Evolutionary conservation across 1,140 invertebrate genomes (phyloP), one percentile per base, ranked within the genome.

Genomic region (Nephotettix cincticeps): DNA sequence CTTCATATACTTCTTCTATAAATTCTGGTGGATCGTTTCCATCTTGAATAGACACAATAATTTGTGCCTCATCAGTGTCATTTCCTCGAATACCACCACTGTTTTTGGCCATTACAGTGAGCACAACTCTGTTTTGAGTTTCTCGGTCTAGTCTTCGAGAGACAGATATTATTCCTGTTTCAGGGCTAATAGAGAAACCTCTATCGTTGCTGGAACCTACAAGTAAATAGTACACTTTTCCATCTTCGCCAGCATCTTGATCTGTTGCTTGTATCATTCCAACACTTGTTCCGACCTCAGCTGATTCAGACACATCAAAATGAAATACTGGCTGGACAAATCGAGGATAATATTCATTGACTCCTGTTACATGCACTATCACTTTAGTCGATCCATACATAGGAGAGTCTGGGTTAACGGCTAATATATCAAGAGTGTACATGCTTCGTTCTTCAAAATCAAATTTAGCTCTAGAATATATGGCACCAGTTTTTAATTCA

Each of bases 1-100:
- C 87, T 72, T 91, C 87, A 78, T 97, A 97, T 23, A 87, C 78
- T 27, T 84, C 84, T 74, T 93, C 86, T 11, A 91, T 79, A 79
- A 98, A 98, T 80, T 96, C 92, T 0, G 96, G 96, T 1, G 96
- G 94, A 84, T 98, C 95, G 78, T 98, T 98, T 2, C 95, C 95
- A 80, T 98, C 96, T 83, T 97, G 93, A 67, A 98, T 93, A 0
- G 91, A 92, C 69, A 98, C 92, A 28, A 94, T 93, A 0, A 98
- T 92, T 81, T 95, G 93, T 2, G 95, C 95, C 80, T 95, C 94
- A 79, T 98, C 96, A 0, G 95, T 97, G 77, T 98, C 96, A 81
- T 98, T 97, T 9, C 95, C 95, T 45, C 90, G 85, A 71, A 98
- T 96, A 28, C 94, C 93, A 9, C 96, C 96, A 51, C 87, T 88